These are phyloP conservation scores for Phalloptychus januarius DNA, from an alignment of 2,797 vertebrate genomes.

Conservation along the genomic window DNA sequence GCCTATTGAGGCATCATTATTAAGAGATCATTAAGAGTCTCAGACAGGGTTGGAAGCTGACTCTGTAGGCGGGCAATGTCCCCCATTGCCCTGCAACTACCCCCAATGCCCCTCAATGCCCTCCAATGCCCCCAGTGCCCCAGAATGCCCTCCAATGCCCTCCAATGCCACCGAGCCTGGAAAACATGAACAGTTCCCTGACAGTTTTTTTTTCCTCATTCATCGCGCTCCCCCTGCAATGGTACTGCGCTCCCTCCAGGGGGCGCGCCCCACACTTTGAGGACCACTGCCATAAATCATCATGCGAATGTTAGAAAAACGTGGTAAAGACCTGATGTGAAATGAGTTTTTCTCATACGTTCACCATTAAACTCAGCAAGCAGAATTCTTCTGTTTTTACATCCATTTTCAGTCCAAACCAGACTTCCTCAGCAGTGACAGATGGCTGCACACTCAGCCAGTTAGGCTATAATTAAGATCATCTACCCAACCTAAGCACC, in stretches of 20 bases:
- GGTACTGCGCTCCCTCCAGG: too few relatives aligned
- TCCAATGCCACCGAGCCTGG: too few relatives aligned
- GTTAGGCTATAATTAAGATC: constrained; percentile 49
- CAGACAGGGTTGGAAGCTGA: background rate
- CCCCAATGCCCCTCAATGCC: too few relatives aligned
- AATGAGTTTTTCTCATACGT: background rate
- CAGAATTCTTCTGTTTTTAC: constrained; percentile 4
- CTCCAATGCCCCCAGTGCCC: too few relatives aligned
- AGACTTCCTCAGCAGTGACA: constrained; percentile 12
- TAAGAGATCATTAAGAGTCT: background rate
- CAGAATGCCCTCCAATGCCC: too few relatives aligned
- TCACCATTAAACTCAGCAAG: background rate
- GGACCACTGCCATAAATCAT: too few relatives aligned
- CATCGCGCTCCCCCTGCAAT: too few relatives aligned
- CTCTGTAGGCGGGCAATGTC: too few relatives aligned
- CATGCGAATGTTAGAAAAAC: background rate
- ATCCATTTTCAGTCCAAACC: constrained; percentile 17
- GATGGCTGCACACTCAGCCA: constrained; percentile 33
- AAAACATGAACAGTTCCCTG: too few relatives aligned
- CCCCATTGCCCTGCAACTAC: too few relatives aligned
- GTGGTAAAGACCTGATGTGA: background rate
- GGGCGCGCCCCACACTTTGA: too few relatives aligned
- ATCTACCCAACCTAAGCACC: constrained; percentile 24
- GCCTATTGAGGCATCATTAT: constrained; percentile 16
- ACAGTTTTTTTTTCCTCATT: too few relatives aligned